These are phyloP conservation scores for Poeciliopsis infans DNA, from an alignment of 2,797 vertebrate species.

Conservation along the genomic window DNA sequence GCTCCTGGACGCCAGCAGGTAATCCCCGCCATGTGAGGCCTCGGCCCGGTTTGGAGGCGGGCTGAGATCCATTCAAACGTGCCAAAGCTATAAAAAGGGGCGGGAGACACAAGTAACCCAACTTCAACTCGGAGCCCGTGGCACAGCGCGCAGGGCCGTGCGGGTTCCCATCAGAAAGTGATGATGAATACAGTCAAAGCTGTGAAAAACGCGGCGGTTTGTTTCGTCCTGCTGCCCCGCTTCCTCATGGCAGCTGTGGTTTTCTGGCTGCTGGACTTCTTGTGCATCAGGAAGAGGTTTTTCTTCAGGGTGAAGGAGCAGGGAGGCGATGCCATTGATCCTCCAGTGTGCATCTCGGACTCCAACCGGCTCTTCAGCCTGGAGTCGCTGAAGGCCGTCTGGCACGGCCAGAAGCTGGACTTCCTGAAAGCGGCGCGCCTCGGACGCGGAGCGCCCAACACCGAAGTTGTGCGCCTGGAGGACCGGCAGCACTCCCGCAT, in stretches of 20 bases:
- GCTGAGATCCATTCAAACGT: slow-evolving; percentile 92
- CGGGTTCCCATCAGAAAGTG: slow-evolving; percentile 38
- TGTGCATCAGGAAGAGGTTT: slow-evolving; percentile 92
- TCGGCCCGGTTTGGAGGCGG: slow-evolving; percentile 90
- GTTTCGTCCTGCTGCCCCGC: slow-evolving; percentile 90
- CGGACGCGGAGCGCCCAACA: slow-evolving; percentile 90
- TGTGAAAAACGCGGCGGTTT: slow-evolving; percentile 88
- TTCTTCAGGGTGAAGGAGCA: slow-evolving; percentile 76
- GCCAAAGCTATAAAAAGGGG: slow-evolving; percentile 90
- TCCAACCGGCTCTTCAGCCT: slow-evolving; percentile 92
- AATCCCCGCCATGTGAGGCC: slow-evolving; percentile 94
- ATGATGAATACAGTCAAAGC: slow-evolving; percentile 87
- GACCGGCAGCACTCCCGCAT: slow-evolving; percentile 83
- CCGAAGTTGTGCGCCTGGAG: slow-evolving; percentile 89
- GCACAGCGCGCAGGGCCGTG: slow-evolving; percentile 31
- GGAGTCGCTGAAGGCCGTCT: slow-evolving; percentile 94
- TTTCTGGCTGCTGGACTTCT: slow-evolving; percentile 96
- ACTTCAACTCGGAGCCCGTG: slow-evolving; percentile 71
- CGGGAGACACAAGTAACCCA: slow-evolving; percentile 81
- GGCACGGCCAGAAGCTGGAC: slow-evolving; percentile 96
- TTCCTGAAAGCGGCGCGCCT: slow-evolving; percentile 93
- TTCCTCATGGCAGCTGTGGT: slow-evolving; percentile 91
- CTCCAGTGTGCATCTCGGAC: slow-evolving; percentile 93
- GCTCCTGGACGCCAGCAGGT: slow-evolving; percentile 82
- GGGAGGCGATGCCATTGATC: slow-evolving; percentile 84